Evolutionary conservation across 2,113 vertebrate genomes (phyloP), one percentile per base, ranked within the genome.

Genomic region (Vimba vimba): DNA sequence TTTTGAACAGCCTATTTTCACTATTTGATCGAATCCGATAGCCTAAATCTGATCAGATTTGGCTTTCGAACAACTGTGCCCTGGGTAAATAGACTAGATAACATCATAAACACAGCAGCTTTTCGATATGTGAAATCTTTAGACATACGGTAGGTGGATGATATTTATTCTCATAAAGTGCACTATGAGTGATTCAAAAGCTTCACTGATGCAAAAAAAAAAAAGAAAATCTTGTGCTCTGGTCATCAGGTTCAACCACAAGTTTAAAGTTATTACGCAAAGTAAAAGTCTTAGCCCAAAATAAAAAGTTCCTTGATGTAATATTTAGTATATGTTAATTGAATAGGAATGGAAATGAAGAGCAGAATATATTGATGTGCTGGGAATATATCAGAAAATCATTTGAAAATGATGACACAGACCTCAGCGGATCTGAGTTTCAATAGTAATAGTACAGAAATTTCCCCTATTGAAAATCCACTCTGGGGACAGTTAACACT

Each of bases 61-160:
- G 47, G 47, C 47, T 4, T 50, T 50, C 15, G 12, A 50, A 50
- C 47, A 13, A 50, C 47, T 50, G 47, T 12, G 47, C 47, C 47
- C 47, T 50, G 47, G 47, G 45, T 73, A 66, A 86, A 87, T 86
- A 88, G 69, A 89, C 86, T 73, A 79, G 30, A 84, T 66, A 76
- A 74, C 81, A 81, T 81, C 69, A 43, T 84, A 86, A 75, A 80
- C 62, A 82, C 66, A 87, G 69, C 17, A 59, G 74, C 69, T 84
- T 50, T 50, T 13, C 13, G 47, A 50, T 50, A 50, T 50, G 12
- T 50, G 47, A 50, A 50, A 50, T 50, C n/a, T 52, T 36, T 57
- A 64, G 43, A 11, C 36, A 64, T 64, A 8, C 39, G 7, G 39
- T 43, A n/a, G 45, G 19, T 21, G 19, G 25, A n/a, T 66, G 9